Evolutionary conservation across 2,113 vertebrate genomes (phyloP), one percentile per base, ranked within the genome.

Genomic region (Lutjanus erythropterus): DNA sequence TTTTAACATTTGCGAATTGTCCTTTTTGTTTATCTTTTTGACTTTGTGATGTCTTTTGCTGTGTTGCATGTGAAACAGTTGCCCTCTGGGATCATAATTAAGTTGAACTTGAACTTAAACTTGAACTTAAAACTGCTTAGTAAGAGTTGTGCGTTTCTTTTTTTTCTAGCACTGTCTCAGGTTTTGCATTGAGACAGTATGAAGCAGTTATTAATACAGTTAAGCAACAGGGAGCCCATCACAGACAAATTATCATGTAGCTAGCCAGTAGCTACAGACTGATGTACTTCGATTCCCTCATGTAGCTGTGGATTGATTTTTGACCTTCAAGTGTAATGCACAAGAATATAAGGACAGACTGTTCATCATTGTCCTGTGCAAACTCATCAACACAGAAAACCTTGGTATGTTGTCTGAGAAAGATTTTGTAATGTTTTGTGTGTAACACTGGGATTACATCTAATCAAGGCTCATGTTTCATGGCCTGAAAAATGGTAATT

Each of bases 321-420:
- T 84, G 77, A 78, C 33, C 60, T 66, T 50, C 52, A 44, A 62
- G 33, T 68, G 67, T 65, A 42, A 68, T 31, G 21, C 59, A 78
- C 9, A 19, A 44, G 14, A 70, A 33, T 62, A 69, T 14, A 19
- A 64, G 33, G 25, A 60, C 27, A 52, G 49, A 42, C 23, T 37
- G 21, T 52, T 84, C 44, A 47, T 82, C 66, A 67, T 37, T 69
- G 1, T 72, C 35, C 71, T 84, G 44, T 21, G 33, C 3, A 29
- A 73, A 70, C 56, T 67, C 49, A 35, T 25, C 8, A 68, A 27
- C 49, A 27, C n/a, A 21, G 56, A 56, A 39, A 56, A 16, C 58
- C 47, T 78, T 59, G 11, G 46, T 6, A 23, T 61, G 23, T 11
- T 64, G 41, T 18, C 4, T 49, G n/a, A 25, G 42, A 62, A 37